These are phyloP conservation scores for Eurytoma adleriae DNA, from an alignment of 2,888 invertebrate genomes.

Conservation along the genomic window DNA sequence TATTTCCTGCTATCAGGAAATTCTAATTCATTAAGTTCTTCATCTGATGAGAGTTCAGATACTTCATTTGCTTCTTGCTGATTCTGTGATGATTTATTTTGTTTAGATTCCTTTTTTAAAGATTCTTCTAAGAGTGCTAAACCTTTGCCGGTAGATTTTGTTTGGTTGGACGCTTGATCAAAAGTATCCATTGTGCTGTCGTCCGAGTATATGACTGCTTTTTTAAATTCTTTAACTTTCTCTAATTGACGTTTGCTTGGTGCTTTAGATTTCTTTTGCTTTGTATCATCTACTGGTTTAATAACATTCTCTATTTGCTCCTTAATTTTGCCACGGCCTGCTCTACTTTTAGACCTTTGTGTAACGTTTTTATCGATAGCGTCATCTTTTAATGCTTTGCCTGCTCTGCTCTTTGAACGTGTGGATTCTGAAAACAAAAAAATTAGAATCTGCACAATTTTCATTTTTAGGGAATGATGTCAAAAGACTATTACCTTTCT, in stretches of 20 bases:
- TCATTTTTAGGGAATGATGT: background rate
- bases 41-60: constrained; percentile 48
- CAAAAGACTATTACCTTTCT: constrained; percentile 15
- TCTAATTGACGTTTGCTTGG: background rate
- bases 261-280: constrained; percentile 26
- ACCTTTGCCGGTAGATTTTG: constrained; percentile 61
- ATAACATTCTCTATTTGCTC: background rate
- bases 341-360: constrained; percentile 48
- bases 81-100: constrained; percentile 57
- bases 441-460: background rate
- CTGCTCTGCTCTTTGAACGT: constrained; percentile 20
- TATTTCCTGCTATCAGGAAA: constrained; percentile 48
- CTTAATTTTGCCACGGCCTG: constrained; percentile 4
- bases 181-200: constrained; percentile 69
- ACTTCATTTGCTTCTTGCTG: constrained; percentile 55
- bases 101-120: constrained; percentile 66
- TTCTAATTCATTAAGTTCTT: constrained; percentile 49
- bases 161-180: constrained; percentile 54
- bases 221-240: constrained; percentile 46
- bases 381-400: constrained; percentile 14
- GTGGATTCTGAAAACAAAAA: constrained; percentile 26
- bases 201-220: constrained; percentile 68
- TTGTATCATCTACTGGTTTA: background rate
- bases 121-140: constrained; percentile 68
- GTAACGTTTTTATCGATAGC: background rate